Conservation (phyloP, 2,113 vertebrate species). For the Ceratotherium simum region DNA sequence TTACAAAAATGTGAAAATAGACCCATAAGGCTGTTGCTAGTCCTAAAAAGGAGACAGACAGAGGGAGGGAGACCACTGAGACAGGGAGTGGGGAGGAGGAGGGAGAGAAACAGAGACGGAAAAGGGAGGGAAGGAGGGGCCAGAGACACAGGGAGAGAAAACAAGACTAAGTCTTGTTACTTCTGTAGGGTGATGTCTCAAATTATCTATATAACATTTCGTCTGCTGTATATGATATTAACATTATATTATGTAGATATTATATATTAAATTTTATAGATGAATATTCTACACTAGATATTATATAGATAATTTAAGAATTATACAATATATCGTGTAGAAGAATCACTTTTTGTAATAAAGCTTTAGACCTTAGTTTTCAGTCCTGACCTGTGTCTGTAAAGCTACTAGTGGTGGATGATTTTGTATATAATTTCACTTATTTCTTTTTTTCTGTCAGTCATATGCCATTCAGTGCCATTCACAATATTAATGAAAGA, state of each 20-base stretch:
- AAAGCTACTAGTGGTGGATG: background rate
- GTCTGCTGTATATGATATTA: background rate
- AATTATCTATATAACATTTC: rapidly evolving
- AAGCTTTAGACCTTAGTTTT: background rate
- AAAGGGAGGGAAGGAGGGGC: rapidly evolving
- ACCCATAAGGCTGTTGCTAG: no score
- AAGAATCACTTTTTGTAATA: background rate
- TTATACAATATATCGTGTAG: background rate
- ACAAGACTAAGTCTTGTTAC: background rate
- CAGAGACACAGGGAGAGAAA: background rate
- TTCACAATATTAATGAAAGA: background rate
- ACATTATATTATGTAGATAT: rapidly evolving
- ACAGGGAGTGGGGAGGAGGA: background rate
- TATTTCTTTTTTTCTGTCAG: background rate
- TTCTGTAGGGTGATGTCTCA: background rate
- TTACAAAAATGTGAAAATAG: background rate
- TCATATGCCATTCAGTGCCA: background rate
- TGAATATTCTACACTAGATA: background rate
- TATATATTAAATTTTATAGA: background rate
- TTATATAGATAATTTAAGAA: background rate
- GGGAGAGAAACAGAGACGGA: background rate
- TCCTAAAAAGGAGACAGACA: background rate
- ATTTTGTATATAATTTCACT: background rate
- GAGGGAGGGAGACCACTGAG: background rate
- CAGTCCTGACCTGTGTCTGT: background rate